phyloP scores from a whole-genome alignment of 2,797 vertebrate species.

The Takifugu rubripes region DNA sequence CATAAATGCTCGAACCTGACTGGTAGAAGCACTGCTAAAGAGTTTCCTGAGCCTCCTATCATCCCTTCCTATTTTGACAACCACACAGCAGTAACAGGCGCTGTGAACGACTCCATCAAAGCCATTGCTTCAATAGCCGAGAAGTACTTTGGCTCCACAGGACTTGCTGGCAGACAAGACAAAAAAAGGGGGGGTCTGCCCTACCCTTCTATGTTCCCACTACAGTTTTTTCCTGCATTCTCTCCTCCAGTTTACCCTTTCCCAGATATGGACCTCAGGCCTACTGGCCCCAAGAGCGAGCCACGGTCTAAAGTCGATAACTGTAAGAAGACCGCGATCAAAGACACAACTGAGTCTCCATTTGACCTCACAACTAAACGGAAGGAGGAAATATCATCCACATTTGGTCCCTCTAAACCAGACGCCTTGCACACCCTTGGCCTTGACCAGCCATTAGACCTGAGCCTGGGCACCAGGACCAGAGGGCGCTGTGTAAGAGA shows the following conservation, averaged over 20 bases:
- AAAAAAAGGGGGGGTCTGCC: slow-evolving; percentile 94
- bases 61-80: slow-evolving; percentile 92
- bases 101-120: slow-evolving; percentile 99
- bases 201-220: slow-evolving; percentile 97
- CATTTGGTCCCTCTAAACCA: slow-evolving; percentile 78
- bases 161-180: slow-evolving; percentile 93
- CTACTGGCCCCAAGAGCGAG: slow-evolving; percentile 86
- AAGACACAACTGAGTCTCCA: slow-evolving; percentile 84
- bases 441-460: slow-evolving; percentile 94
- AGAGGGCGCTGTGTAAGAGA: slow-evolving; percentile 59
- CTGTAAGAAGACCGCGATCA: slow-evolving; percentile 86
- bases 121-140: slow-evolving; percentile 99
- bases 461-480: slow-evolving; percentile 78
- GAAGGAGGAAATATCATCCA: slow-evolving; percentile 87
- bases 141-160: slow-evolving; percentile 99
- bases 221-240: slow-evolving; percentile 98
- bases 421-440: slow-evolving; percentile 72
- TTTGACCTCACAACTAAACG: slow-evolving; percentile 97
- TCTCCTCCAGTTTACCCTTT: slow-evolving; percentile 96
- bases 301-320: slow-evolving; percentile 84
- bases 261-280: slow-evolving; percentile 90
- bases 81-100: slow-evolving; percentile 94
- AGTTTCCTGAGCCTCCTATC: slow-evolving; percentile 87
- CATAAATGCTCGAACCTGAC: slow-evolving; percentile 79
- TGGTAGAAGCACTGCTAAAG: slow-evolving; percentile 84